Conservation (phyloP, 2,888 invertebrate genomes). For the Cataglyphis livida region DNA sequence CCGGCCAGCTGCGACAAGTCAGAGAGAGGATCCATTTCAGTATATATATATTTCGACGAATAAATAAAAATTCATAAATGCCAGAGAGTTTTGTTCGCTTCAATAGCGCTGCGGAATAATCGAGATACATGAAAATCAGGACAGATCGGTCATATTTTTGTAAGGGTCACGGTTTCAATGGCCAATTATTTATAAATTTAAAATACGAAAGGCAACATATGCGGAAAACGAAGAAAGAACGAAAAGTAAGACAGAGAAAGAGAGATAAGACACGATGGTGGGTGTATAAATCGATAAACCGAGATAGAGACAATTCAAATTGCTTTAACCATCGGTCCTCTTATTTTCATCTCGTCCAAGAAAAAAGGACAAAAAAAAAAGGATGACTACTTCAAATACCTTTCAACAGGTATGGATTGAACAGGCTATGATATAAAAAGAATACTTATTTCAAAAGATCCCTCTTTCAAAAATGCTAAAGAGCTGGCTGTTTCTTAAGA, state of each 20-base stretch:
- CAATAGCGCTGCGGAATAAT: neutral
- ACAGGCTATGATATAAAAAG: neutral
- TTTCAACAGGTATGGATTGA: neutral
- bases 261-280: neutral
- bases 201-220: neutral
- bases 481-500: neutral
- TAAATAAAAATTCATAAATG: slow-evolving; percentile 33
- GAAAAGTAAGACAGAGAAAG: neutral
- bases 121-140: neutral
- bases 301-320: neutral
- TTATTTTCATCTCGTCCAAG: neutral
- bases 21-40: neutral
- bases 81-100: neutral
- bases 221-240: neutral
- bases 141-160: neutral
- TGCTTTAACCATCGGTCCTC: neutral
- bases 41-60: neutral
- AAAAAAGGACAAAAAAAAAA: neutral
- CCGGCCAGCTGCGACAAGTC: slow-evolving; percentile 12
- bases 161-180: slow-evolving; percentile 9
- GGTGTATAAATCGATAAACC: slow-evolving; percentile 10
- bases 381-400: neutral
- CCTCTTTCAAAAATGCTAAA: neutral
- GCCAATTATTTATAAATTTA: slow-evolving; percentile 27
- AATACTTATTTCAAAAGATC: slow-evolving; percentile 5